phyloP scores from a whole-genome alignment of 2,113 vertebrate genomes.

The Lophochroa leadbeateri region DNA sequence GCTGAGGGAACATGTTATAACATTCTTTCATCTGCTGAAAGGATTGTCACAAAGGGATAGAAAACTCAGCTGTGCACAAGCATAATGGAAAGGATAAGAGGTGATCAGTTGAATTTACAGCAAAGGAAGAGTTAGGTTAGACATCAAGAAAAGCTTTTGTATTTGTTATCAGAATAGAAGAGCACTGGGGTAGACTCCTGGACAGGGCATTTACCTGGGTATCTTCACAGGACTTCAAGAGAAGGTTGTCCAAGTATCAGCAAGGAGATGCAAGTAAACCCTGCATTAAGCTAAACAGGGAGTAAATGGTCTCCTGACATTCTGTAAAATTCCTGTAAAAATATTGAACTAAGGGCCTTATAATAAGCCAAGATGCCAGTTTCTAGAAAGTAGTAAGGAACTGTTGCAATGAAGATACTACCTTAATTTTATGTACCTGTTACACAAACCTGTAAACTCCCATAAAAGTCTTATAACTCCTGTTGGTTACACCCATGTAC shows the following conservation, averaged over 20 bases:
- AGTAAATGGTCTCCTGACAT: neutral
- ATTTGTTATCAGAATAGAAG: neutral
- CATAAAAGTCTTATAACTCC: neutral
- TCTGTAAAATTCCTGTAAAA: neutral
- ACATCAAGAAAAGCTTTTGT: neutral
- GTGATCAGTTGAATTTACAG: neutral
- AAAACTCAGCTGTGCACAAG: neutral
- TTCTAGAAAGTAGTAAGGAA: neutral
- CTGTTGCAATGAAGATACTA: neutral
- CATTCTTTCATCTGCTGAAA: rapidly evolving
- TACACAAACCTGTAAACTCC: neutral
- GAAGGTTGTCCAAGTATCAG: neutral
- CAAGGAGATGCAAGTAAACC: neutral
- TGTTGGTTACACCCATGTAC: neutral
- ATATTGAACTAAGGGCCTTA: neutral
- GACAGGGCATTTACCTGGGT: neutral
- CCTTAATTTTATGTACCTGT: neutral
- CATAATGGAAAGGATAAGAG: neutral
- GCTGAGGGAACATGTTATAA: neutral
- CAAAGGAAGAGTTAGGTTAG: neutral
- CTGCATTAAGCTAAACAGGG: neutral
- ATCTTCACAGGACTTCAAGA: neutral
- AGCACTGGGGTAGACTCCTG: neutral
- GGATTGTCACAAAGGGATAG: neutral
- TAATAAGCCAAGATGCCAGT: neutral